These are phyloP conservation scores for Drosophila subobscura DNA, from an alignment of 1,140 invertebrate species.

Conservation along the genomic window DNA sequence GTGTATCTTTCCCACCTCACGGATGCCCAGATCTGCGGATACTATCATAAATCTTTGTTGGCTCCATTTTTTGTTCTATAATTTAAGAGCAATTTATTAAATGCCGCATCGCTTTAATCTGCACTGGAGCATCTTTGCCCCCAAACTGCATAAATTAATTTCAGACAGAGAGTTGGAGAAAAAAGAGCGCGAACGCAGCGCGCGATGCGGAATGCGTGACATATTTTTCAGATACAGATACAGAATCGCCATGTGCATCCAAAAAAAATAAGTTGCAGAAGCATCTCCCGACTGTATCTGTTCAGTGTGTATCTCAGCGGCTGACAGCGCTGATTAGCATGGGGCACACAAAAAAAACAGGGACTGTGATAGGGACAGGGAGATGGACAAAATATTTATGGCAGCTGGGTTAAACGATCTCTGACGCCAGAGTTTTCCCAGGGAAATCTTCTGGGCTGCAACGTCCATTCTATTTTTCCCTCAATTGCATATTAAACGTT, in stretches of 20 bases:
- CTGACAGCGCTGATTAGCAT: conserved; percentile 66
- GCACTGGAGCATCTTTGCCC: conserved; percentile 53
- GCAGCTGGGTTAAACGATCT: conserved; percentile 55
- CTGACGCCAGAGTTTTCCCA: conserved; percentile 25
- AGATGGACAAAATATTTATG: conserved; percentile 57
- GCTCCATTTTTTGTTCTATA: conserved; percentile 40
- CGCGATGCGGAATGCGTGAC: conserved; percentile 55
- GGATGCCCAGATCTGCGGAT: not conserved
- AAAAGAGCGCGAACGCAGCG: conserved; percentile 3
- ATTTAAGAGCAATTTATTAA: conserved; percentile 79
- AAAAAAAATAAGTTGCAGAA: conserved; percentile 19
- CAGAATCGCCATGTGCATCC: conserved; percentile 34
- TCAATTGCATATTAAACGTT: conserved; percentile 41
- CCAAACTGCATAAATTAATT: conserved; percentile 78
- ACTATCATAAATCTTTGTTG: conserved; percentile 35
- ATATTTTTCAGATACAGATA: conserved; percentile 43
- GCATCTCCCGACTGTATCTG: conserved; percentile 17
- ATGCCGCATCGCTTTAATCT: conserved; percentile 68
- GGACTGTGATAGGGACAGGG: no score
- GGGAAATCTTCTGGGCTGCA: conserved; percentile 5
- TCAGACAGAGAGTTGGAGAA: conserved; percentile 24
- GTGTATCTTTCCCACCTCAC: conserved; percentile 18
- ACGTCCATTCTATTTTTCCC: conserved; percentile 3
- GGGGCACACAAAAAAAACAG: not conserved
- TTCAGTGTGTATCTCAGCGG: conserved; percentile 26